Conservation (phyloP, 2,797 vertebrate species). For the Neostethus bicornis region DNA sequence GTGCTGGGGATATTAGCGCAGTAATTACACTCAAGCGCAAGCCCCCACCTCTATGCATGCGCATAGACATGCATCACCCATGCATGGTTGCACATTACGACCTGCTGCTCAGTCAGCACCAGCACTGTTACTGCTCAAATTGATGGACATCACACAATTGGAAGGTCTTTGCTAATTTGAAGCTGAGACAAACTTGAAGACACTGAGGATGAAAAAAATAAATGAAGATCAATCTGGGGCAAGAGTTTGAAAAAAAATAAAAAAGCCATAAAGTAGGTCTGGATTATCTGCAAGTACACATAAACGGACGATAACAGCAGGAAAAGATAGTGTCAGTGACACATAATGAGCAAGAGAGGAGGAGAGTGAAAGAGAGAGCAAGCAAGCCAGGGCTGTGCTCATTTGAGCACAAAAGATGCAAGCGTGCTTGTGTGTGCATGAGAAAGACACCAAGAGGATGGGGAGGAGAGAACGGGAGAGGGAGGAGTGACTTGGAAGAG, state of each 20-base stretch:
- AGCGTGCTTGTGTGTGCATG: constrained; percentile 53
- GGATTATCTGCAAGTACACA: constrained; percentile 13
- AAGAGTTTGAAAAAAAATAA: constrained; percentile 1
- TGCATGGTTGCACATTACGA: constrained; percentile 10
- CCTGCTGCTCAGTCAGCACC: constrained; percentile 45
- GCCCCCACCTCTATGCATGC: neutral
- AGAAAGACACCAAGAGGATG: constrained; percentile 16
- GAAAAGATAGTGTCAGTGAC: constrained; percentile 47
- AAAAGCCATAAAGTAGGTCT: constrained; percentile 7
- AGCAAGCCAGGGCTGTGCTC: constrained; percentile 51
- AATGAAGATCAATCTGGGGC: constrained; percentile 22
- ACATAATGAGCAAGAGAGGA: constrained; percentile 47
- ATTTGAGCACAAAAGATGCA: constrained; percentile 71
- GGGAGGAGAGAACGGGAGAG: constrained; percentile 42
- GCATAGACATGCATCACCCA: neutral
- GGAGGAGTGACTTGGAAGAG: constrained; percentile 46
- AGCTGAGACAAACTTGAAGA: neutral
- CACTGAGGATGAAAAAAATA: constrained; percentile 1
- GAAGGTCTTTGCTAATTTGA: constrained; percentile 8
- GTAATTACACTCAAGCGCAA: constrained; percentile 32
- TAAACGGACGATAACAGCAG: constrained; percentile 30
- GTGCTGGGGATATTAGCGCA: constrained; percentile 48
- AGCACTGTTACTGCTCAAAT: constrained; percentile 45
- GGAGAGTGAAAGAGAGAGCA: constrained; percentile 53
- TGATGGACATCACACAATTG: constrained; percentile 22